Base-by-base conservation (phyloP, 2,113 vertebrate species). In the Formicarius rufipectus region DNA sequence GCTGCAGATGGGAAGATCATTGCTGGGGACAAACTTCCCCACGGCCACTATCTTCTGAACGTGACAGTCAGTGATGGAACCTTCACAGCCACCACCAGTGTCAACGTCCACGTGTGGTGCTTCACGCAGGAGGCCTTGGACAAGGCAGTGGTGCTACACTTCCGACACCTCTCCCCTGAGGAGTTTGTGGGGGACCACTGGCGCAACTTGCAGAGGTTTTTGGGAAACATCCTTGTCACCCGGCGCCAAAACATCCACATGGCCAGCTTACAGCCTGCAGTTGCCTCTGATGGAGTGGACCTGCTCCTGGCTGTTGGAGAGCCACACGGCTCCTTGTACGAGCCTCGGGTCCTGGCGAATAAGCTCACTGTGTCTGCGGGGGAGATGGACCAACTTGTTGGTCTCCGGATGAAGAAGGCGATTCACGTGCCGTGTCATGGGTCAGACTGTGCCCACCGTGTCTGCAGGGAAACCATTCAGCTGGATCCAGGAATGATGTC, bases 151-250 rank as follows among this genome's bases (percentile, higher is more conserved):
- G 98, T 98, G 69, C 89, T 99, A 75, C 98, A 98, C 40, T 97
- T 99, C 91, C 93, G 45, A 1, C 98, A 98, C 40, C 85, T 99
- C 73, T 97, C 98, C 3, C 98, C 99, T 0, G 99, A 99, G 96
- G 99, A 99, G 94, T 99, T 99, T 60, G 98, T 99, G 69, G 98
- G 98, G 0, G 99, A 99, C 81, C 98, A 99, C 28, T 99, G 99
- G 99, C 97, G 98, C 40, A 98, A 98, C 90, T 97, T 99, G 55
- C 99, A 99, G 97, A 98, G 98, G 31, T 98, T 97, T 42, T 97
- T 99, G 84, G 98, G 98, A 21, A 96, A 97, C 8, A 60, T 97
- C 42, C 97, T 99, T 18, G 96, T 97, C 78, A 91, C 98, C 6
- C 97, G 97, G 74, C 94, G 97, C 24, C 98, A 99, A 39, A 98